Evolutionary conservation across 2,888 invertebrate genomes (phyloP), one percentile per base, ranked within the genome.

Genomic region (Buathra laborator): DNA sequence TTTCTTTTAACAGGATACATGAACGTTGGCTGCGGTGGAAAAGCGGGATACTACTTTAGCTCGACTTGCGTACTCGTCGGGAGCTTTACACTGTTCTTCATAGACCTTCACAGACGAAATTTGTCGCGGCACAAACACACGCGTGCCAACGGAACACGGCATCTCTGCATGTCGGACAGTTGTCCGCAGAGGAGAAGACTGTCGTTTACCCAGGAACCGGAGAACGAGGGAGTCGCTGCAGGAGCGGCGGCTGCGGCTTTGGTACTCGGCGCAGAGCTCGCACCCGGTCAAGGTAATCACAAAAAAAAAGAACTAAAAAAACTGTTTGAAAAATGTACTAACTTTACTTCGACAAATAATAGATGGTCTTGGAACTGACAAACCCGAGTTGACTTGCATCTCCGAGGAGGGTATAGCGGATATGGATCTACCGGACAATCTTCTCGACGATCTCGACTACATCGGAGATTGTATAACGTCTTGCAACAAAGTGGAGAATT

Each of bases 401-500:
- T 97, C 97, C 68, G 97, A 97, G 93, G 97, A 97, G 92, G 97
- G 97, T 37, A 97, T 97, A 72, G 96, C 97, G 0, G 97, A 97
- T 90, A 96, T 97, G 95, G 97, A 97, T 93, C 95, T 97, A 66
- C 97, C 97, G 24, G 97, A 97, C 90, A 97, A 97, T 92, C 94
- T 97, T 79, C 94, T 97, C 44, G 97, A 97, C 84, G 97, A 97
- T 90, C 94, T 97, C 87, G 97, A 97, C 92, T 97, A 97, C 92
- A 97, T 97, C 86, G 97, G 97, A 78, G 97, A 97, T 93, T 97
- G 97, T 93, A 97, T 97, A 93, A 97, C 97, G 88, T 97, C 97
- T 86, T 97, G 97, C 94, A 97, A 97, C 94, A 97, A 97, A 95
- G 96, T 97, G 87, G 97, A 97, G 94, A 97, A 97, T 94, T 97